Base-by-base conservation (phyloP, 1,140 invertebrate species). In the Habropoda laboriosa region DNA sequence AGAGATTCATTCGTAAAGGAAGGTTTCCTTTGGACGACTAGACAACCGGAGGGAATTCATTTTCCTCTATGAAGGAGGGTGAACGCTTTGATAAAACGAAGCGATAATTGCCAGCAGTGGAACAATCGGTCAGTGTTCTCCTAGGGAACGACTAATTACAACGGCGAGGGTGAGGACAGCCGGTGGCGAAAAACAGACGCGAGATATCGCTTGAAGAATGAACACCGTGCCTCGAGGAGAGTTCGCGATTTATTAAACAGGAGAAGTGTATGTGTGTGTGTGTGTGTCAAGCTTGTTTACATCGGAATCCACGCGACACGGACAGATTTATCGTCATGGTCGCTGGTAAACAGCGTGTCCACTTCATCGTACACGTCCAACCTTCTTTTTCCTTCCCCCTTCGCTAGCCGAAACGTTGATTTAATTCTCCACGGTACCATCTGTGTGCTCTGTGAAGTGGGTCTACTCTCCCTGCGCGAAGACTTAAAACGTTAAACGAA, bases 321-420 rank as follows among this genome's bases (percentile, higher is more conserved):
- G 47, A 42, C 24, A 57, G 64, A 81, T 81, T 82, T 81, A 81
- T 82, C 47, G 49, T 51, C 12, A 6, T n/a, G 13, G 58, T 35
- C 42, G 49, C 24, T 72, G 40, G 80, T 79, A 79, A 81, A 81
- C 66, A 78, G 47, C 74, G 63, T 66, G 60, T 81, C 64, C 63
- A 58, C 76, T 79, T 81, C 61, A 81, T 82, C 53, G 24, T 45
- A 27, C 55, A 42, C 49, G 6, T 35, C 3, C 18, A 61, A 24
- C 30, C 47, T 49, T 13, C 18, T 49, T 12, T 2, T 18, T 38
- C 10, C 21, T 16, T 30, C 0, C 27, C 12, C 0, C 27, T 3
- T 0, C 7, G 13, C 35, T 16, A 40, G 3, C 51, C 10, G 13
- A 16, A 7, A 24, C 49, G 16, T 30, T 57, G 6, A 55, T 57